Percentiles rank a stretch among this genome's conserved stretches.
Evolutionary conservation across 2,888 invertebrate genomes (phyloP).

Genomic region (Hoplodrina blanda): DNA sequence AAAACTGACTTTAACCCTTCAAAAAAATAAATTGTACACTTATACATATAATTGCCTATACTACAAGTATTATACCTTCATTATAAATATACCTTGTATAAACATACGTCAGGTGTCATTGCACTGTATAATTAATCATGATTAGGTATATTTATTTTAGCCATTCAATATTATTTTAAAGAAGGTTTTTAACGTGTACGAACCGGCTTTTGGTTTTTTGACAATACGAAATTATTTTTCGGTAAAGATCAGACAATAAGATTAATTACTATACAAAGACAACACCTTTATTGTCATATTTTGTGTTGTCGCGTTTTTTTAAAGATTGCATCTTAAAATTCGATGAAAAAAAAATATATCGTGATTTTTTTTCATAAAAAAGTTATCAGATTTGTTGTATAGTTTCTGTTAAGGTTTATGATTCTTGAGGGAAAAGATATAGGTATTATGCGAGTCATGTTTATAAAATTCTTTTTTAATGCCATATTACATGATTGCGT

Average conservation of each 20-base stretch:
- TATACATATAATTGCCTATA: neutral
- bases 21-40: neutral
- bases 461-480: neutral
- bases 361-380: neutral
- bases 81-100: slow-evolving; percentile 8
- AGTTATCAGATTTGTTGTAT: neutral
- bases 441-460: too few relatives aligned
- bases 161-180: slow-evolving; percentile 61
- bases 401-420: neutral
- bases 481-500: neutral
- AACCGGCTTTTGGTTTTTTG: slow-evolving; percentile 50
- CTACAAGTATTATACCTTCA: neutral
- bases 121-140: slow-evolving; percentile 57
- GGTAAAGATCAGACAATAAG: slow-evolving; percentile 54
- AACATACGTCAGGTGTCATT: slow-evolving; percentile 46
- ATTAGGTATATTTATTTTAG: slow-evolving; percentile 58
- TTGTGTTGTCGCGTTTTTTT: slow-evolving; percentile 32
- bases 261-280: slow-evolving; percentile 48
- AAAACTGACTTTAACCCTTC: too few relatives aligned
- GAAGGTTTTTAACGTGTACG: slow-evolving; percentile 50
- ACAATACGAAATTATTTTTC: slow-evolving; percentile 55
- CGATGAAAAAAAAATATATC: neutral
- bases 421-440: too few relatives aligned
- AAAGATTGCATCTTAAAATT: neutral
- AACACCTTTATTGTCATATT: slow-evolving; percentile 27